Evolutionary conservation across 2,113 vertebrate species (phyloP).

Genomic region (Oreochromis aureus): DNA sequence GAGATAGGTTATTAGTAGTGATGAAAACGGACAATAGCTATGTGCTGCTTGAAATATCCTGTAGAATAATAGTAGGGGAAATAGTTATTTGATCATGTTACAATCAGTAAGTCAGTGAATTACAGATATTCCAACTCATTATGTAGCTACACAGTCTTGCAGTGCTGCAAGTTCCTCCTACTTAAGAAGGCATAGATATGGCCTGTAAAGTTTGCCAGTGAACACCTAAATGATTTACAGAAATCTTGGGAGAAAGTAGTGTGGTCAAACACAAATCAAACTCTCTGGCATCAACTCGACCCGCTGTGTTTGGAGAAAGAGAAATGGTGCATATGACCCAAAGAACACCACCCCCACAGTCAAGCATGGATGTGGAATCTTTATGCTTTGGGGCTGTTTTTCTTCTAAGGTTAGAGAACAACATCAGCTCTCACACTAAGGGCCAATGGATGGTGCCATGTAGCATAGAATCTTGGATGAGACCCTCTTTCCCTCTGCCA

Average conservation of each 20-base stretch:
- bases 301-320: not conserved
- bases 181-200: not conserved
- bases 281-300: not conserved
- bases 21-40: not conserved
- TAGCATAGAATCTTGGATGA: not conserved
- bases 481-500: not conserved
- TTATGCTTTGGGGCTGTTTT: not conserved
- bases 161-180: not conserved
- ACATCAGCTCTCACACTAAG: not conserved
- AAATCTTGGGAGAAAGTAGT: not conserved
- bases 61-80: not conserved
- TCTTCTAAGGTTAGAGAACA: not conserved
- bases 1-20: not conserved
- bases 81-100: not conserved
- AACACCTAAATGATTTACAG: not conserved
- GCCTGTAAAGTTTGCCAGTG: not conserved
- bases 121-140: not conserved
- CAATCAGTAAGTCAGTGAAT: not conserved
- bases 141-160: not conserved
- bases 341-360: not conserved
- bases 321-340: not conserved
- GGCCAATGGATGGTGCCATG: not conserved
- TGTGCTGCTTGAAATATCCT: not conserved
- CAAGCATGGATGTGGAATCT: fast-evolving
- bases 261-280: not conserved